Conservation (phyloP, 2,113 vertebrate species). For the Sinocyclocheilus maitianheensis region DNA sequence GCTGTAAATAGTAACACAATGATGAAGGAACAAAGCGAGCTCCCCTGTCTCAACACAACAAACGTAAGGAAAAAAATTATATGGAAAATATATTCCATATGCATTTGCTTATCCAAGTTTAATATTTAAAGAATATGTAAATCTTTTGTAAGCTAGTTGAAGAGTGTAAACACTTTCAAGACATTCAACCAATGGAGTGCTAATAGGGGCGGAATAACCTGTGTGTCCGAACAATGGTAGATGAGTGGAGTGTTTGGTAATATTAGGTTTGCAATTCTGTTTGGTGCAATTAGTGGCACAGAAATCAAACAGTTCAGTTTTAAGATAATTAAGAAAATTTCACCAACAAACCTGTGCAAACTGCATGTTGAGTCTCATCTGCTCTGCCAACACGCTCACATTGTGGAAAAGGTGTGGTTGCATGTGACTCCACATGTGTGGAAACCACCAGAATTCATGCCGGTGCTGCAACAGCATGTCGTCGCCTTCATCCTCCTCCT, state of each 20-base stretch:
- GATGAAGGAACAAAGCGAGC: conserved; percentile 14
- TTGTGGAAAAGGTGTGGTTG: conserved; percentile 98
- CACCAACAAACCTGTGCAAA: conserved; percentile 89
- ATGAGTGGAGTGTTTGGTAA: neutral
- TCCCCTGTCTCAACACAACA: neutral
- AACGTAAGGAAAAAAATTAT: neutral
- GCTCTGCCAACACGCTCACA: conserved; percentile 92
- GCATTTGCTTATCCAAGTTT: neutral
- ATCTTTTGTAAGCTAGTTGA: neutral
- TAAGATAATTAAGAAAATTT: neutral
- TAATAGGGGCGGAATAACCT: neutral
- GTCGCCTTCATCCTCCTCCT: conserved; percentile 93
- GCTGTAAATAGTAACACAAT: conserved; percentile 27
- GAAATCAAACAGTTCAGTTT: neutral
- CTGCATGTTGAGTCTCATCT: conserved; percentile 97
- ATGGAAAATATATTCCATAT: neutral
- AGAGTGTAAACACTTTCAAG: conserved; percentile 62
- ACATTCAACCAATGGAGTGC: neutral
- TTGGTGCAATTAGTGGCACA: neutral
- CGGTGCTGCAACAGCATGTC: conserved; percentile 94
- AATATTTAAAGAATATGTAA: neutral
- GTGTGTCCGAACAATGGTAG: neutral
- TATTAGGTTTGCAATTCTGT: neutral
- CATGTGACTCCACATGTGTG: conserved; percentile 99
- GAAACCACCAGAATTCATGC: conserved; percentile 98